These are phyloP conservation scores for Cynopterus sphinx DNA, from an alignment of 2,797 vertebrate species.

Conservation along the genomic window DNA sequence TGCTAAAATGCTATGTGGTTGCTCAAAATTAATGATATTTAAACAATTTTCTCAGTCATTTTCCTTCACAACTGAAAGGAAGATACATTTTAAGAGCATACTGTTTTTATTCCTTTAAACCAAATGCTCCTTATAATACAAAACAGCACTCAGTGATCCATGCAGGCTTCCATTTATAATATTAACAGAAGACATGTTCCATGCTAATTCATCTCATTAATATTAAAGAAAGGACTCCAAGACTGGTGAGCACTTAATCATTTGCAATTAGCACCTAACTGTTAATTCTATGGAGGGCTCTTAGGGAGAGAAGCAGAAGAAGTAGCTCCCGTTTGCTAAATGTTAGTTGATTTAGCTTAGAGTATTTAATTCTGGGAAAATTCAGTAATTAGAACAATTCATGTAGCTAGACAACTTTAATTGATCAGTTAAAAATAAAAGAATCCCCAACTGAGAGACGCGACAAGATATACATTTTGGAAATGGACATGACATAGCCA, in stretches of 20 bases:
- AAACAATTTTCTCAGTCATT: conserved; percentile 78
- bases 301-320: conserved; percentile 75
- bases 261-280: conserved; percentile 88
- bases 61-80: conserved; percentile 75
- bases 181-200: conserved; percentile 87
- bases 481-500: conserved; percentile 56
- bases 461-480: conserved; percentile 54
- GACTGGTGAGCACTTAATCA: conserved; percentile 88
- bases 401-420: conserved; percentile 81
- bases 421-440: conserved; percentile 81
- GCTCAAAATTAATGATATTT: conserved; percentile 79
- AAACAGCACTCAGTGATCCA: conserved; percentile 85
- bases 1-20: conserved; percentile 68
- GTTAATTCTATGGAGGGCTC: conserved; percentile 86
- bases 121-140: conserved; percentile 80
- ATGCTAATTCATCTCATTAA: conserved; percentile 87
- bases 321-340: conserved; percentile 80
- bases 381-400: conserved; percentile 83
- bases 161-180: conserved; percentile 87
- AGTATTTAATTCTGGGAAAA: conserved; percentile 84
- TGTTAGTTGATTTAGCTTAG: conserved; percentile 84
- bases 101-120: conserved; percentile 77
- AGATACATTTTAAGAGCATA: conserved; percentile 65
- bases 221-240: conserved; percentile 87
- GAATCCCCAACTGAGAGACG: conserved; percentile 69